Evolutionary conservation across 1,140 invertebrate species (phyloP).

Genomic region (Dendroctonus ponderosae): DNA sequence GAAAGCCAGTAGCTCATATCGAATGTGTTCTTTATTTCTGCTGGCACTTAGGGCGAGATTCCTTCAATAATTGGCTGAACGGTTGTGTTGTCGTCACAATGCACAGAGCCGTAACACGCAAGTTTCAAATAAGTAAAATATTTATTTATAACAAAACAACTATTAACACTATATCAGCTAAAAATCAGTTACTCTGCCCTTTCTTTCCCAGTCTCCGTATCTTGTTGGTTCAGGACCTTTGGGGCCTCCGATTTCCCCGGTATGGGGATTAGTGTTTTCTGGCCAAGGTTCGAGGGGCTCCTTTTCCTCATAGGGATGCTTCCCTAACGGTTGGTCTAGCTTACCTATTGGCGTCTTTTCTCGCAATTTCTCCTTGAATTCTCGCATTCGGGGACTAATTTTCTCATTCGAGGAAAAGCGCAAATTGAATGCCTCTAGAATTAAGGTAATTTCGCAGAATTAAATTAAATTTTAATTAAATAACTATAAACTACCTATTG

Average conservation of each 20-base stretch:
- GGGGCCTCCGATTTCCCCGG: constrained; percentile 93
- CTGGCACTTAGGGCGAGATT: constrained; percentile 25
- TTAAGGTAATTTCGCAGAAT: not conserved
- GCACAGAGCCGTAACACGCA: constrained; percentile 7
- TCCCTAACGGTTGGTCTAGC: constrained; percentile 52
- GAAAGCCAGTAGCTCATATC: constrained; percentile 25
- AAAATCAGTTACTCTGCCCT: constrained; percentile 96
- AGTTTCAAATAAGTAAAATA: not conserved
- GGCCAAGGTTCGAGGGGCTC: constrained; percentile 85
- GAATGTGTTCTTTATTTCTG: constrained; percentile 19
- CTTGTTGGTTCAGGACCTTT: constrained; percentile 96
- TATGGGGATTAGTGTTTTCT: constrained; percentile 84
- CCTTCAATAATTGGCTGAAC: constrained; percentile 28
- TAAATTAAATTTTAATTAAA: too few relatives aligned
- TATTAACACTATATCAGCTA: constrained; percentile 50
- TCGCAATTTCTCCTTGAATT: constrained; percentile 63
- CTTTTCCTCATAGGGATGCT: constrained; percentile 77
- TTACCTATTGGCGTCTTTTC: constrained; percentile 62
- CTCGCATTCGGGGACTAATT: constrained; percentile 48
- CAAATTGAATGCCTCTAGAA: constrained; percentile 10
- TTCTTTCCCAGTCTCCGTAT: constrained; percentile 99
- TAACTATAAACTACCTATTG: too few relatives aligned
- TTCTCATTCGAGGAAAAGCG: constrained; percentile 36
- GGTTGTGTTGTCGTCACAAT: constrained; percentile 12
- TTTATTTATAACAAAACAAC: not conserved